Percentiles rank a stretch among this genome's conserved stretches.
These are phyloP conservation scores for Dolomedes plantarius DNA, from an alignment of 2,888 invertebrate genomes.

Conservation along the genomic window DNA sequence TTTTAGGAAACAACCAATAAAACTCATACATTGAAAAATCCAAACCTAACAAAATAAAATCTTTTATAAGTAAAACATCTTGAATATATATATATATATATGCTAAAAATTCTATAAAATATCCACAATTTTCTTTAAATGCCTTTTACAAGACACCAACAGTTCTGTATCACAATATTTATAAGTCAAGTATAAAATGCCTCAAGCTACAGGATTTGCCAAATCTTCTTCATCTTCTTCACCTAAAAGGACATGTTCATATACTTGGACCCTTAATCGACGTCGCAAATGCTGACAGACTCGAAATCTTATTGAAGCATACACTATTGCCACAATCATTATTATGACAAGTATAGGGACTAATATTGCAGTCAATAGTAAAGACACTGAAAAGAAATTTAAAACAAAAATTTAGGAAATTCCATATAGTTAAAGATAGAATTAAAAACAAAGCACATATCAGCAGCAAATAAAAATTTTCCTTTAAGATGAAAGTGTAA, in stretches of 20 bases:
- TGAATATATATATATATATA: constrained; percentile 34
- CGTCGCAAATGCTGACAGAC: constrained; percentile 53
- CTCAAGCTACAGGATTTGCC: constrained; percentile 54
- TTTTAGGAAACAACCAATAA: too few species aligned
- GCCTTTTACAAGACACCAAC: constrained; percentile 20
- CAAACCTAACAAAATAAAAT: neutral
- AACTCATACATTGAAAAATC: too few species aligned
- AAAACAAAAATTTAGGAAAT: too few species aligned
- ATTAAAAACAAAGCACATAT: neutral
- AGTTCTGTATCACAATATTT: constrained; percentile 65
- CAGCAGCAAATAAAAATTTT: neutral
- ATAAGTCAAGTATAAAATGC: neutral
- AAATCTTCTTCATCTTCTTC: constrained; percentile 60
- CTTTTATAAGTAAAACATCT: constrained; percentile 10
- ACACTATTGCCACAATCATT: constrained; percentile 28
- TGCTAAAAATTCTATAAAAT: constrained; percentile 29
- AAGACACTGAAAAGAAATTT: constrained; percentile 54
- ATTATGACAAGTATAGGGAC: constrained; percentile 52
- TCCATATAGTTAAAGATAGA: too few species aligned
- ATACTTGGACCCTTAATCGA: constrained; percentile 57
- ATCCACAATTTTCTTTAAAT: constrained; percentile 36
- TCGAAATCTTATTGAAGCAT: constrained; percentile 36
- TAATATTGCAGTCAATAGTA: constrained; percentile 52
- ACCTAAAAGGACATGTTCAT: constrained; percentile 61
- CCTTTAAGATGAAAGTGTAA: too few species aligned